Evolutionary conservation across 2,888 invertebrate species (phyloP).

Genomic region (Heterodera filipjevi): DNA sequence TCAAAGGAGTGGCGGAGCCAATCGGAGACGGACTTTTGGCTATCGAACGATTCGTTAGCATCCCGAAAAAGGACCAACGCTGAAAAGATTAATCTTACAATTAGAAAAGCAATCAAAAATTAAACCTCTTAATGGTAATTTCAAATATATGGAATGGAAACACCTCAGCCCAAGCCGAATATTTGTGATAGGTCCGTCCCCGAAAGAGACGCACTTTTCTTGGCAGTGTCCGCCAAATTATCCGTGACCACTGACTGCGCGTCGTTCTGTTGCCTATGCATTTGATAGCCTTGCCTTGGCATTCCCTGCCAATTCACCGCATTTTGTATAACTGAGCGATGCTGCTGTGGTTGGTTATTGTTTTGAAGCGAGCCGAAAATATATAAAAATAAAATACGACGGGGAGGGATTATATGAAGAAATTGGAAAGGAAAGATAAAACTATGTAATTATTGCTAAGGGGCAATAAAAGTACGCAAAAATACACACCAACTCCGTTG

Average conservation of each 20-base stretch:
- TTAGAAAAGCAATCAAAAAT: too few species aligned
- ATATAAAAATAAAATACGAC: background rate
- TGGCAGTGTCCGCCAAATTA: background rate
- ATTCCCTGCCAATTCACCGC: background rate
- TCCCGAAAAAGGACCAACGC: slow-evolving; percentile 20
- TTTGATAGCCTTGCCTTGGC: background rate
- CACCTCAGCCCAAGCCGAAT: too few species aligned
- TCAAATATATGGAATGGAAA: too few species aligned
- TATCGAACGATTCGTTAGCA: background rate
- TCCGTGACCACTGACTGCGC: background rate
- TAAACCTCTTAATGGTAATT: too few species aligned
- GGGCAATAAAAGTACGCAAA: background rate
- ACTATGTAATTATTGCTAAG: too few species aligned
- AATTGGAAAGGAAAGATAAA: too few species aligned
- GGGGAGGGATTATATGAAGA: background rate
- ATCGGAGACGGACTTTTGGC: slow-evolving; percentile 15
- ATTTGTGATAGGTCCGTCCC: background rate
- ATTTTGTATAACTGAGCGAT: background rate
- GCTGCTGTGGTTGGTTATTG: background rate
- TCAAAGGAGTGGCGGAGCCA: slow-evolving; percentile 16
- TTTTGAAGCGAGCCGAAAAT: background rate
- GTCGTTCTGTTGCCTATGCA: background rate
- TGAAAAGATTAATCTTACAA: background rate
- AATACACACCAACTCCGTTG: background rate
- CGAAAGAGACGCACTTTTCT: background rate